These are phyloP conservation scores for Frankliniella fusca DNA, from an alignment of 2,888 invertebrate species.

Conservation along the genomic window DNA sequence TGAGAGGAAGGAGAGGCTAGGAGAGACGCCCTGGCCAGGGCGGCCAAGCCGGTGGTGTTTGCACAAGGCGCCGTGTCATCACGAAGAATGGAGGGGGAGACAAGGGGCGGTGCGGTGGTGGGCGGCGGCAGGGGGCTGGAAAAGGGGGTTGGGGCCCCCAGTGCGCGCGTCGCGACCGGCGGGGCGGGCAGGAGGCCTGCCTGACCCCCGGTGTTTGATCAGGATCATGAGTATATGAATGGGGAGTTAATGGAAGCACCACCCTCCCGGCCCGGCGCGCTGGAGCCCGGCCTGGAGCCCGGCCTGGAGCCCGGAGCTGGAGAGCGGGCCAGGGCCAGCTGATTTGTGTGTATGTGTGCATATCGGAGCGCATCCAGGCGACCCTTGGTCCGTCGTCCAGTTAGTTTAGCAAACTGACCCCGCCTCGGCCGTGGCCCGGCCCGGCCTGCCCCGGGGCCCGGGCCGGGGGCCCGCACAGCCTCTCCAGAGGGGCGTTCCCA, in stretches of 20 bases:
- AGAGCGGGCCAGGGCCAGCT: not conserved
- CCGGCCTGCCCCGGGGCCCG: too few species aligned
- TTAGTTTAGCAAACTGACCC: constrained; percentile 24
- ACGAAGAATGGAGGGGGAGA: not conserved
- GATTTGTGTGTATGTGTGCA: not conserved
- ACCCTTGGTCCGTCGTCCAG: not conserved
- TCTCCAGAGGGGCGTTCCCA: too few species aligned
- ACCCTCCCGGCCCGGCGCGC: too few species aligned
- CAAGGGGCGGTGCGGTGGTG: not conserved
- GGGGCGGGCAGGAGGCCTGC: not conserved
- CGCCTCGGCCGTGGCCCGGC: too few species aligned
- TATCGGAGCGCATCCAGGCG: not conserved
- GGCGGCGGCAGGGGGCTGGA: not conserved
- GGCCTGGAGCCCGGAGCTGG: not conserved
- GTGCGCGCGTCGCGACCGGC: too few species aligned
- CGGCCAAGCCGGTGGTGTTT: not conserved
- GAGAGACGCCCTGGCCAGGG: not conserved
- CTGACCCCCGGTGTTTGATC: constrained; percentile 12
- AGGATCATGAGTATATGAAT: constrained; percentile 24
- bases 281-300: too few species aligned
- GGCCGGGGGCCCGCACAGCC: too few species aligned
- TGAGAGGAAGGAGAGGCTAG: not conserved
- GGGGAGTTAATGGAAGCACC: constrained; percentile 19
- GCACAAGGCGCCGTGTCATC: constrained; percentile 16
- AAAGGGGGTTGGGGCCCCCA: too few species aligned